These are phyloP conservation scores for Drosophila putrida DNA, from an alignment of 2,888 invertebrate species.

Conservation along the genomic window DNA sequence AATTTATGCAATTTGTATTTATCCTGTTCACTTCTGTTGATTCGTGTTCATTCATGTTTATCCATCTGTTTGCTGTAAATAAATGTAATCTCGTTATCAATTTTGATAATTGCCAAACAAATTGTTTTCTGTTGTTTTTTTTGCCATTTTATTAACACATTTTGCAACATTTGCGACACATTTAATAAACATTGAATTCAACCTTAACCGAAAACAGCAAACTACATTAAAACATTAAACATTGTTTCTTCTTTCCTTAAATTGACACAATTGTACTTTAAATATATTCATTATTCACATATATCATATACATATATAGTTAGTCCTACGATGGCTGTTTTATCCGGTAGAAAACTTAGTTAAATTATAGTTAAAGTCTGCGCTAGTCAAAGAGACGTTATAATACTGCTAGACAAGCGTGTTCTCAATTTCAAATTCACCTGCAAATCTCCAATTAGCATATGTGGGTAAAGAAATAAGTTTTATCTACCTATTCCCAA, in stretches of 20 bases:
- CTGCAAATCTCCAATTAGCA: neutral
- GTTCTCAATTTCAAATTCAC: constrained; percentile 29
- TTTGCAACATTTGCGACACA: constrained; percentile 61
- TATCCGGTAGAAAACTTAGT: constrained; percentile 39
- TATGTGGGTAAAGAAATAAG: neutral
- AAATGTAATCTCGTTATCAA: constrained; percentile 37
- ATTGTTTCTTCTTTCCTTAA: constrained; percentile 48
- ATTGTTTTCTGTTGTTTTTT: neutral
- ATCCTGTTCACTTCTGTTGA: constrained; percentile 25
- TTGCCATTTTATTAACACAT: constrained; percentile 59
- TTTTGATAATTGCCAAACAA: neutral
- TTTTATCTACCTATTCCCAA: constrained; percentile 8
- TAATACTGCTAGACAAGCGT: neutral
- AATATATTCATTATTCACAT: constrained; percentile 30
- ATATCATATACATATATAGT: constrained; percentile 30
- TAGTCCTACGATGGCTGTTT: constrained; percentile 34
- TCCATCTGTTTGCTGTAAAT: constrained; percentile 50
- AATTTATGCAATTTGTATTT: constrained; percentile 2
- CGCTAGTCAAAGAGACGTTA: constrained; percentile 14
- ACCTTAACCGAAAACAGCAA: constrained; percentile 49
- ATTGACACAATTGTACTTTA: constrained; percentile 59
- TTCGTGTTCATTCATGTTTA: constrained; percentile 10
- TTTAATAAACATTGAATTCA: constrained; percentile 56
- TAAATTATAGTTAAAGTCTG: constrained; percentile 54
- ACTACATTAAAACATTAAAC: constrained; percentile 40